Evolutionary conservation across 2,113 vertebrate species (phyloP).

Genomic region (Melospiza melodia): DNA sequence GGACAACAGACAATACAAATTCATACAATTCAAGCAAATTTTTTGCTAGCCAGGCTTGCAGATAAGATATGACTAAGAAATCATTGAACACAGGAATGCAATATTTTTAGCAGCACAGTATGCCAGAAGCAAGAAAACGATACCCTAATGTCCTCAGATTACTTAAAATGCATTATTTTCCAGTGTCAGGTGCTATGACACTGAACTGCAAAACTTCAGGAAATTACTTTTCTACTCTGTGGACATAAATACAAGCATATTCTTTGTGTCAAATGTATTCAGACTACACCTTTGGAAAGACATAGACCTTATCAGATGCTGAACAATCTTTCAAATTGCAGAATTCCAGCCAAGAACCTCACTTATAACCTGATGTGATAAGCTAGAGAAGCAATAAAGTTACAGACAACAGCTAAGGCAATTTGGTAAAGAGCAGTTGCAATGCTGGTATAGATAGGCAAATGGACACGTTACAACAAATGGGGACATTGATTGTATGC

Average conservation of each 20-base stretch:
- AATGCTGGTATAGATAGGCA: background rate
- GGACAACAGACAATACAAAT: background rate
- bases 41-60: background rate
- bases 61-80: background rate
- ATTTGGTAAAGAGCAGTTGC: background rate
- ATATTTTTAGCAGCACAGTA: background rate
- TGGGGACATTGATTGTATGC: background rate
- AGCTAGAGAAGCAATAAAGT: background rate
- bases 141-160: background rate
- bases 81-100: background rate
- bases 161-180: background rate
- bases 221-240: background rate
- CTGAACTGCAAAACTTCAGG: background rate
- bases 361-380: background rate
- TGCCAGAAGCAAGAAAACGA: background rate
- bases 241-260: background rate
- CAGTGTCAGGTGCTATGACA: background rate
- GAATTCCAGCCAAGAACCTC: background rate
- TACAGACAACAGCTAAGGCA: background rate
- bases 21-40: background rate
- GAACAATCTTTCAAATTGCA: background rate
- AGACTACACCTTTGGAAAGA: background rate
- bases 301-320: background rate
- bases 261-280: background rate
- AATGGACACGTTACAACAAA: background rate